A percentile compares a stretch with the other conserved stretches of the same genome.
Evolutionary conservation across 35 echinoderm and acorn worm genomes (phyloP).

Genomic region (Chiridota heheva): DNA sequence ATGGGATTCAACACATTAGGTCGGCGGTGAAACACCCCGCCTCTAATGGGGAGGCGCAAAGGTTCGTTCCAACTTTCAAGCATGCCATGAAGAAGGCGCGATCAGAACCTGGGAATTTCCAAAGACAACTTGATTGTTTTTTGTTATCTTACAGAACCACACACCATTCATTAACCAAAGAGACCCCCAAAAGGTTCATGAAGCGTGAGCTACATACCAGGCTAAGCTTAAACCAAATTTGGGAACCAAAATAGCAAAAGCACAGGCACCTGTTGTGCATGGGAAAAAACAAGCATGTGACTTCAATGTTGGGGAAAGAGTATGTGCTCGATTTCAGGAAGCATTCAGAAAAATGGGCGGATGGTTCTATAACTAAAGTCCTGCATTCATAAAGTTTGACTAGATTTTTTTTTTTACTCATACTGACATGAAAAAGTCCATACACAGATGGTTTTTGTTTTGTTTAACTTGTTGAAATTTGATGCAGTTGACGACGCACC

Average conservation of each 20-base stretch:
- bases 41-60: neutral
- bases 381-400: neutral
- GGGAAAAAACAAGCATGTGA: too few species aligned
- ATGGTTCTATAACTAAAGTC: neutral
- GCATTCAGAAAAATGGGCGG: neutral
- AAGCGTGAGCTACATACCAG: neutral
- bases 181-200: neutral
- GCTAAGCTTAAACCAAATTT: neutral
- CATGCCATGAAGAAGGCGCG: neutral
- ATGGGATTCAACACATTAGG: neutral
- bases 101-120: neutral
- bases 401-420: too few species aligned
- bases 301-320: neutral
- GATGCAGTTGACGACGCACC: too few species aligned
- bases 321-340: neutral
- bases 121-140: neutral
- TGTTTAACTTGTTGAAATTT: too few species aligned
- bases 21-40: neutral
- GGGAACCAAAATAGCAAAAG: neutral
- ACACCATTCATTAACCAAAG: neutral
- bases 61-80: neutral
- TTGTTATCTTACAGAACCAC: neutral
- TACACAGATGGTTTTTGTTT: too few species aligned
- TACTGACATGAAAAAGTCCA: too few species aligned
- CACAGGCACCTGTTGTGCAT: neutral